Evolutionary conservation across 2,113 vertebrate genomes (phyloP).

Genomic region (Cheilinus undulatus): DNA sequence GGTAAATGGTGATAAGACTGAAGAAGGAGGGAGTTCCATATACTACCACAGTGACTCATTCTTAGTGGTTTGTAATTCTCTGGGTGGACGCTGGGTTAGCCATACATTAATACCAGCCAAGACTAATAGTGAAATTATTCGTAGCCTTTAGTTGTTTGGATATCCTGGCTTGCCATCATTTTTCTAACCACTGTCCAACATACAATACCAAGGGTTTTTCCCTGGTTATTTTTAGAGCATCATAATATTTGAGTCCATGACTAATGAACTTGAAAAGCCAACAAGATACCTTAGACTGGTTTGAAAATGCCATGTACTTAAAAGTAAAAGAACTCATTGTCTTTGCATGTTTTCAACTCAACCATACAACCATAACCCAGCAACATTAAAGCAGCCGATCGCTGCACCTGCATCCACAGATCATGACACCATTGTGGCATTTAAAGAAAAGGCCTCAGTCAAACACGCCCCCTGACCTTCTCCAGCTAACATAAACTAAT

Average conservation of each 20-base stretch:
- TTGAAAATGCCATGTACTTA: constrained; percentile 83
- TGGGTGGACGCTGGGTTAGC: constrained; percentile 53
- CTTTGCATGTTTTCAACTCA: constrained; percentile 82
- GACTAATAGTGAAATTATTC: constrained; percentile 47
- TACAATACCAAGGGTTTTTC: constrained; percentile 52
- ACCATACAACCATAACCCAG: constrained; percentile 81
- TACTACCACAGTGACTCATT: constrained; percentile 48
- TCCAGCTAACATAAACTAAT: constrained; percentile 98
- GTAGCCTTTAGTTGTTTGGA: constrained; percentile 41
- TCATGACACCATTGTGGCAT: constrained; percentile 92
- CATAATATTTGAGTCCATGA: constrained; percentile 58
- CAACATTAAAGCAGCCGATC: constrained; percentile 88
- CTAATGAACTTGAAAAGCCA: constrained; percentile 61
- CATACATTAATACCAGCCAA: constrained; percentile 51
- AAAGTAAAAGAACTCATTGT: constrained; percentile 88
- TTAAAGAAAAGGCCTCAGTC: constrained; percentile 90
- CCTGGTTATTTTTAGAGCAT: constrained; percentile 50
- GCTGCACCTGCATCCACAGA: constrained; percentile 95
- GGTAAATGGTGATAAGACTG: constrained; percentile 47
- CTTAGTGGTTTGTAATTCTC: constrained; percentile 53
- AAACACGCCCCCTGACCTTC: constrained; percentile 90
- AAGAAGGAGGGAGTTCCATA: constrained; percentile 30
- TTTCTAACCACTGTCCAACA: constrained; percentile 41
- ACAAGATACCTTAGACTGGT: constrained; percentile 27
- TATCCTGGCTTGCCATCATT: constrained; percentile 40